Evolutionary conservation across 2,888 invertebrate species (phyloP).

Genomic region (Diplazon laetatorius): DNA sequence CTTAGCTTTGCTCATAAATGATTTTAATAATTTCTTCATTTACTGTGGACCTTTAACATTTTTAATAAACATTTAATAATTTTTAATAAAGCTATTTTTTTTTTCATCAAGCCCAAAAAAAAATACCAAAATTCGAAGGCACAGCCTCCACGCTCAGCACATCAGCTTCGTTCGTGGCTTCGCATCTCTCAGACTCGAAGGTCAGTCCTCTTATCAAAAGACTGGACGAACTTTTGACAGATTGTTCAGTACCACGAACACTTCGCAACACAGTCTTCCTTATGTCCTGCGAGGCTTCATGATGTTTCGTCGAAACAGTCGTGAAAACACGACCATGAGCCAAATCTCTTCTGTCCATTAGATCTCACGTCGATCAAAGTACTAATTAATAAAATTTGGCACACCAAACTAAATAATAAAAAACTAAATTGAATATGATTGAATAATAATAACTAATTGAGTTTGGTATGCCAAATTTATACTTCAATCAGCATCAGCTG

Average conservation of each 20-base stretch:
- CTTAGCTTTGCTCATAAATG: no score
- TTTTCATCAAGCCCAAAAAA: not conserved
- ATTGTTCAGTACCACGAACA: not conserved
- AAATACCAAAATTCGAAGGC: conserved; percentile 54
- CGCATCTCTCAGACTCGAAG: conserved; percentile 27
- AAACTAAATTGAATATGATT: no score
- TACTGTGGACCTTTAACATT: no score
- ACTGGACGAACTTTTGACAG: conserved; percentile 23
- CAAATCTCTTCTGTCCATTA: conserved; percentile 48
- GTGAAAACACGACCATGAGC: conserved; percentile 43
- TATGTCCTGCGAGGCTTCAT: conserved; percentile 1
- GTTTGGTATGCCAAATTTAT: conserved; percentile 32
- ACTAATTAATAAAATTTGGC: no score
- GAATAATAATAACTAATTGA: no score
- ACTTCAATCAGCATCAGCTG: conserved; percentile 57
- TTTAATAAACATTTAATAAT: not conserved
- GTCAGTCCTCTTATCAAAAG: conserved; percentile 30
- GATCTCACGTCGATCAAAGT: conserved; percentile 25
- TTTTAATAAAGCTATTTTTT: not conserved
- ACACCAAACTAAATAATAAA: conserved; percentile 24
- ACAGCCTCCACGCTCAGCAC: conserved; percentile 47
- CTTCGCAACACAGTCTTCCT: conserved; percentile 41
- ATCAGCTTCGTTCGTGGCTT: conserved; percentile 25
- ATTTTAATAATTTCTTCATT: no score
- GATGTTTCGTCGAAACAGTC: conserved; percentile 38